These are phyloP conservation scores for Murina feae DNA, from an alignment of 2,113 vertebrate genomes.

Conservation along the genomic window DNA sequence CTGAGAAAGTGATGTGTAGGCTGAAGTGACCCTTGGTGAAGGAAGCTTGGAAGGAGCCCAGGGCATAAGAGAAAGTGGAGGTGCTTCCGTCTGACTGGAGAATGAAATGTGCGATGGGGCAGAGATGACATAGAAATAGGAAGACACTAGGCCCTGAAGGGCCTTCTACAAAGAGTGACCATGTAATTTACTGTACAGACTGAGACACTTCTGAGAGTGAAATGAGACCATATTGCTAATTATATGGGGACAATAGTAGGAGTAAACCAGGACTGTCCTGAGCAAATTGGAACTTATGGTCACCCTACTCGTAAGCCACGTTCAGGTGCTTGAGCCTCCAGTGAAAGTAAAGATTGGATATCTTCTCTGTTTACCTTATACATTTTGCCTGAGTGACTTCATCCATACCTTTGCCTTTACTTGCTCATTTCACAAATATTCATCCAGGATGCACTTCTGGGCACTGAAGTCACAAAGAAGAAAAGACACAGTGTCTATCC, in stretches of 20 bases:
- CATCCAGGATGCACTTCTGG: constrained; percentile 25
- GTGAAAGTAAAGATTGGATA: background rate
- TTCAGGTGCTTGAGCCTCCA: background rate
- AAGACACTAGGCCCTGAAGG: background rate
- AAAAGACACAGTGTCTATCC: constrained; percentile 24
- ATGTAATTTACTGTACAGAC: constrained; percentile 26
- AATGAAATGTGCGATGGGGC: background rate
- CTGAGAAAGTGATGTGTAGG: background rate
- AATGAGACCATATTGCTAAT: background rate
- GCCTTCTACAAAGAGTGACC: background rate
- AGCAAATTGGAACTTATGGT: background rate
- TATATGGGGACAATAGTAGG: background rate
- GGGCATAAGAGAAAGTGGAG: background rate
- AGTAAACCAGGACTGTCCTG: background rate
- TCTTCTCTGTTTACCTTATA: background rate
- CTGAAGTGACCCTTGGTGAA: background rate
- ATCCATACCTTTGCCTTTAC: constrained; percentile 39
- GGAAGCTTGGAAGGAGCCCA: background rate
- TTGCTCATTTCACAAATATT: constrained; percentile 47
- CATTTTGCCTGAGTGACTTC: constrained; percentile 32
- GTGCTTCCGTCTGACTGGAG: background rate
- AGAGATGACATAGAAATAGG: background rate
- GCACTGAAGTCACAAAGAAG: constrained; percentile 35
- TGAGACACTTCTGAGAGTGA: constrained; percentile 4
- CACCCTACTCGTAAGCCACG: background rate